A percentile compares a stretch with the other conserved stretches of the same genome.
Evolutionary conservation across 1,140 invertebrate species (phyloP).

Genomic region (Drosophila willistoni): DNA sequence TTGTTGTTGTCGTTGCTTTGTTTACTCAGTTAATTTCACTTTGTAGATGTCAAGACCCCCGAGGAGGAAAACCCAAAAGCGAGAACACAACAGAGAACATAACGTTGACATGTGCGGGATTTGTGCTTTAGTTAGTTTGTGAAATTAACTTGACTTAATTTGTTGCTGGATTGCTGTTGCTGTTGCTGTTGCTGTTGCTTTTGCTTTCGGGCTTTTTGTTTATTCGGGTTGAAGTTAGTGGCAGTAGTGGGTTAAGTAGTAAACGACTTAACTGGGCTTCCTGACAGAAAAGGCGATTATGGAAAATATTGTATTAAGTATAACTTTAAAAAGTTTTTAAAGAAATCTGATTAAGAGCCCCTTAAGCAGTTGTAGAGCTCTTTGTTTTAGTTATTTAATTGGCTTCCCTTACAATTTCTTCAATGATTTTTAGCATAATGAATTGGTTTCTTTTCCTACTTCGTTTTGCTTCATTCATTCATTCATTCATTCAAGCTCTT

Average conservation of each 20-base stretch:
- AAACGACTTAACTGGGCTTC: constrained; percentile 4
- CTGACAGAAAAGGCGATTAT: not conserved
- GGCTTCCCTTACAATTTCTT: not conserved
- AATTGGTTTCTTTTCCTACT: not conserved
- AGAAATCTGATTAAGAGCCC: not conserved
- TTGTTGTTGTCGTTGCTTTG: constrained; percentile 29
- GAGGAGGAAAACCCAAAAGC: constrained; percentile 12
- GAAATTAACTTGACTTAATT: constrained; percentile 26
- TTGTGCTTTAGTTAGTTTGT: constrained; percentile 22
- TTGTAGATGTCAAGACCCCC: constrained; percentile 20
- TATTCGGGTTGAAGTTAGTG: not conserved
- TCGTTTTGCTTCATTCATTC: too few relatives aligned
- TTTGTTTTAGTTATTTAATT: not conserved
- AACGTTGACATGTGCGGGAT: constrained; percentile 22
- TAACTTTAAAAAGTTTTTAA: not conserved
- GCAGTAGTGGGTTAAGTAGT: constrained; percentile 1
- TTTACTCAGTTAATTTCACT: constrained; percentile 32
- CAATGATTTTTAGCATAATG: not conserved
- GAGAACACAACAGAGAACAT: constrained; percentile 7
- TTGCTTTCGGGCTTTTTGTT: not conserved
- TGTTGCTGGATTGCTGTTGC: not conserved
- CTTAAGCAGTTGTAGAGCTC: not conserved
- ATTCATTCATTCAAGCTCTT: not conserved
- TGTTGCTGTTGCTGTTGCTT: too few relatives aligned
- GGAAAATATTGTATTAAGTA: not conserved